Evolutionary conservation across 2,888 invertebrate species (phyloP).

Genomic region (Drosophila atripex): DNA sequence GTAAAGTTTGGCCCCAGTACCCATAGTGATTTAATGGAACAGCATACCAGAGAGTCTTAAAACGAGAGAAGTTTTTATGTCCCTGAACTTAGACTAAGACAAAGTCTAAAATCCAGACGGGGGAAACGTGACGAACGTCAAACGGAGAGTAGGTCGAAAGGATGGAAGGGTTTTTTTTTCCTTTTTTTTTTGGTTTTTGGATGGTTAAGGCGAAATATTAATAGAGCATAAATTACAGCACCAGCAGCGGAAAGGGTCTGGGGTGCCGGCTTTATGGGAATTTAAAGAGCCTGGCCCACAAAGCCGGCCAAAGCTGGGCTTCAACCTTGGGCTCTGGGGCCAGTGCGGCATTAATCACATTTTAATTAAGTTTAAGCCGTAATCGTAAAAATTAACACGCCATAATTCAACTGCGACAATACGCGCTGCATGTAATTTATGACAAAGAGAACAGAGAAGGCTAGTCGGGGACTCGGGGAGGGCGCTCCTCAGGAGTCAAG

Average conservation of each 20-base stretch:
- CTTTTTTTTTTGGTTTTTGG: too few species aligned
- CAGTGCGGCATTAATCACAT: conserved; percentile 71
- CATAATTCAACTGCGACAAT: conserved; percentile 78
- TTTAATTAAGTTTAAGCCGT: conserved; percentile 78
- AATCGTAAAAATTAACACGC: conserved; percentile 78
- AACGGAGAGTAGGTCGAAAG: conserved; percentile 6
- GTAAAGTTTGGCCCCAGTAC: conserved; percentile 1
- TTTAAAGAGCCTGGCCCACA: conserved; percentile 67
- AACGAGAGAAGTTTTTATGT: conserved; percentile 5
- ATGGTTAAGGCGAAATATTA: conserved; percentile 71
- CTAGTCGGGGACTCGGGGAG: background rate
- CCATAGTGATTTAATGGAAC: conserved; percentile 33
- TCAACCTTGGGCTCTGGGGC: conserved; percentile 8
- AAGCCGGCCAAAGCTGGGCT: conserved; percentile 22
- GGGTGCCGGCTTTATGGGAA: conserved; percentile 63
- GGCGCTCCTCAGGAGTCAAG: background rate
- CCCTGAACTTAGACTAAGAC: conserved; percentile 24
- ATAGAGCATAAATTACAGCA: conserved; percentile 78
- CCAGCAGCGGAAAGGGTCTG: conserved; percentile 32
- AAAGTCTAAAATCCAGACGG: conserved; percentile 14
- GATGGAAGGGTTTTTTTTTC: background rate
- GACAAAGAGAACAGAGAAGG: conserved; percentile 40
- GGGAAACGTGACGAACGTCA: conserved; percentile 33
- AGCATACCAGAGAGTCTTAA: conserved; percentile 8
- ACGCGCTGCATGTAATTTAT: conserved; percentile 75